Conservation (phyloP, 2,888 invertebrate genomes). For the Rhagonycha fulva region DNA sequence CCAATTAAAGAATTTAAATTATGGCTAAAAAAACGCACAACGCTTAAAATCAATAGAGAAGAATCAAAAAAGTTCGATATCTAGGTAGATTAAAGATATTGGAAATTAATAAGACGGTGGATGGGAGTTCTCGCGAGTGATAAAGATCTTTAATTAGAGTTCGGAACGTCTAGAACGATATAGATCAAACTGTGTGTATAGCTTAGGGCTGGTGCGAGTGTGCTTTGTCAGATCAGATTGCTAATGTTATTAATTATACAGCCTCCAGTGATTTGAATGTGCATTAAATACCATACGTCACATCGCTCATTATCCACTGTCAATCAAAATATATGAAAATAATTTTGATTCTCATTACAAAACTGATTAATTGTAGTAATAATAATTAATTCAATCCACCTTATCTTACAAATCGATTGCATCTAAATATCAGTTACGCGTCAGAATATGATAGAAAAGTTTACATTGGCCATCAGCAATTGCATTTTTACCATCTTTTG, state of each 20-base stretch:
- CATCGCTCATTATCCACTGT: conserved; percentile 36
- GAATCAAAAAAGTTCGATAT: conserved; percentile 43
- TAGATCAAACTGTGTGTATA: conserved; percentile 34
- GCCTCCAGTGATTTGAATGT: conserved; percentile 39
- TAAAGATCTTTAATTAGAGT: conserved; percentile 40
- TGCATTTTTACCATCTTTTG: too few relatives aligned
- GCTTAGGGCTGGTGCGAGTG: conserved; percentile 37
- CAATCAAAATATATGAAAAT: conserved; percentile 31
- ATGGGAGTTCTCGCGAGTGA: conserved; percentile 49
- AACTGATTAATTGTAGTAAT: neutral
- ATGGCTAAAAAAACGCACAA: neutral
- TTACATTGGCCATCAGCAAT: too few relatives aligned
- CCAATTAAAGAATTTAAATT: neutral
- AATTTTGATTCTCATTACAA: conserved; percentile 1
- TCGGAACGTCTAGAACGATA: conserved; percentile 37
- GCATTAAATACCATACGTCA: conserved; percentile 34
- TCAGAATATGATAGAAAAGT: neutral
- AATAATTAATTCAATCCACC: neutral
- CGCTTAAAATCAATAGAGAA: conserved; percentile 18
- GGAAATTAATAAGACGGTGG: conserved; percentile 53
- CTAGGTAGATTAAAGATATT: conserved; percentile 47
- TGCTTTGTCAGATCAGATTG: conserved; percentile 38
- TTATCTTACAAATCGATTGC: neutral
- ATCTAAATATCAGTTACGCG: neutral
- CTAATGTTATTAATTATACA: conserved; percentile 40